phyloP scores from a whole-genome alignment of 2,113 vertebrate species.

The Odobenus rosmarus region DNA sequence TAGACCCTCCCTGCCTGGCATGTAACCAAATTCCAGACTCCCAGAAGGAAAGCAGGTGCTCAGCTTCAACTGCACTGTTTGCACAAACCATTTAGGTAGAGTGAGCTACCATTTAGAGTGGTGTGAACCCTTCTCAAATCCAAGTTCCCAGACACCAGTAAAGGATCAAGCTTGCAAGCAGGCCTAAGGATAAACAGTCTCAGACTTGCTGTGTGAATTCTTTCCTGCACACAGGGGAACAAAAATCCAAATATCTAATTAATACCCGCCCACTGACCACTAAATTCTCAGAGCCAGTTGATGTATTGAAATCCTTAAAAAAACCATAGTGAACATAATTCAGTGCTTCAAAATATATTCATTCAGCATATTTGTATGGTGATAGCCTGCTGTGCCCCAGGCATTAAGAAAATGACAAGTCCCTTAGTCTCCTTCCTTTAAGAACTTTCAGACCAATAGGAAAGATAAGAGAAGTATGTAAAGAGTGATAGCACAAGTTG shows the following conservation, averaged over 20 bases:
- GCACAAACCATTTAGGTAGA: neutral
- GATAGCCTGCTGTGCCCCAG: neutral
- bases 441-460: neutral
- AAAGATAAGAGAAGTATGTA: neutral
- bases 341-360: conserved; percentile 1
- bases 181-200: neutral
- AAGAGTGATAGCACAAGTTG: neutral
- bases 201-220: neutral
- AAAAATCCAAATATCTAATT: conserved; percentile 4
- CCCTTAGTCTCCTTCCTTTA: neutral
- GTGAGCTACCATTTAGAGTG: neutral
- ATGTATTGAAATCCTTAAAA: neutral
- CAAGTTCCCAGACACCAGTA: neutral
- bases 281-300: neutral
- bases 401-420: conserved; percentile 14
- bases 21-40: conserved; percentile 6
- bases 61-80: neutral
- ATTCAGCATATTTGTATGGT: neutral
- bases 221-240: neutral
- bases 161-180: neutral
- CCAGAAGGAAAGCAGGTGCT: neutral
- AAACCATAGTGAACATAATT: neutral
- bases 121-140: neutral
- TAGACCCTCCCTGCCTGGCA: neutral
- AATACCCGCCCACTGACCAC: neutral